Evolutionary conservation across 2,888 invertebrate species (phyloP).

Genomic region (Scelioninae gen. 2): DNA sequence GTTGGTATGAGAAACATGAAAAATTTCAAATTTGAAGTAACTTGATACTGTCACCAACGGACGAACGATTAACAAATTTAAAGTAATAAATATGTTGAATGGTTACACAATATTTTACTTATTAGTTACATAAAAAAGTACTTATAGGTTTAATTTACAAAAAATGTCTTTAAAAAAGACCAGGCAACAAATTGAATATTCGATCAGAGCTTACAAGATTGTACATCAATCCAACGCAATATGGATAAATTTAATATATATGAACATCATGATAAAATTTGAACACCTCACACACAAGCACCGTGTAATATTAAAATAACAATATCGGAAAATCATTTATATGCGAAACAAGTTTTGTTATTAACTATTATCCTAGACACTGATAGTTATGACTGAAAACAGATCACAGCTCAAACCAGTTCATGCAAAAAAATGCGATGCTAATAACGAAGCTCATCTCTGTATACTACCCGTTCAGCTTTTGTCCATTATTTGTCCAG

Average conservation of each 20-base stretch:
- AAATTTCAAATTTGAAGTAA: too few relatives aligned
- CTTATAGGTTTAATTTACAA: neutral
- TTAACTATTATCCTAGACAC: neutral
- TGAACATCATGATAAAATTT: slow-evolving; percentile 28
- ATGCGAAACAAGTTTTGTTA: neutral
- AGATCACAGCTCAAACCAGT: slow-evolving; percentile 15
- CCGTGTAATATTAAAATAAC: neutral
- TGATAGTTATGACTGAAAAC: neutral
- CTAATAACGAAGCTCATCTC: neutral
- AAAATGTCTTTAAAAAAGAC: neutral
- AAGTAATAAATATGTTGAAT: too few relatives aligned
- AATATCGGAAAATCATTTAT: neutral
- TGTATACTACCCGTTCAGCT: neutral
- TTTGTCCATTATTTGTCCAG: neutral
- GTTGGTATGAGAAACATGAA: too few relatives aligned
- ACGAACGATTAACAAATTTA: slow-evolving; percentile 41
- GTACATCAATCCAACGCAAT: slow-evolving; percentile 4
- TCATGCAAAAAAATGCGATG: neutral
- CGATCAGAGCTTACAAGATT: neutral
- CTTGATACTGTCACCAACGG: slow-evolving; percentile 67
- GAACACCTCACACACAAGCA: slow-evolving; percentile 20
- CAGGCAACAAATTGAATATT: neutral
- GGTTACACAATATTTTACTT: too few relatives aligned
- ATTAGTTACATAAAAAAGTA: neutral
- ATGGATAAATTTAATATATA: slow-evolving; percentile 5